Evolutionary conservation across 2,888 invertebrate species (phyloP).

Genomic region (Hypomecis atomaria): DNA sequence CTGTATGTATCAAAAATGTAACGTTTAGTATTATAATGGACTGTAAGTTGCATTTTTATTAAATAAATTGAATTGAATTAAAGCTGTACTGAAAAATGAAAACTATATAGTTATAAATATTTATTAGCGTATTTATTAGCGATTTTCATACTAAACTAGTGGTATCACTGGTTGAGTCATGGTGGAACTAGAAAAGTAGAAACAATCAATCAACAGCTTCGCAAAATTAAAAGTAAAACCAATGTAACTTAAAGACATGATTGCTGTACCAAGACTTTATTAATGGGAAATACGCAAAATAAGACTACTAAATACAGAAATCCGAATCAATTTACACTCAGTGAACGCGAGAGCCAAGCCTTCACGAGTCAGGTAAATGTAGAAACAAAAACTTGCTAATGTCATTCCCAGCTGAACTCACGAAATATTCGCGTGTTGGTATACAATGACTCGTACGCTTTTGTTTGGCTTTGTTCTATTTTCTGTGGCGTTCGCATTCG

Average conservation of each 20-base stretch:
- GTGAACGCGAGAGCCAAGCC: slow-evolving; percentile 71
- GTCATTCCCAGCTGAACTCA: slow-evolving; percentile 83
- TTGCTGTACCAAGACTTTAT: slow-evolving; percentile 43
- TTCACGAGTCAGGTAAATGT: slow-evolving; percentile 79
- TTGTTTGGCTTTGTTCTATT: slow-evolving; percentile 56
- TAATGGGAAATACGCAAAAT: slow-evolving; percentile 81
- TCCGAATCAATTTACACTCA: slow-evolving; percentile 59
- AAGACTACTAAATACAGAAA: slow-evolving; percentile 63
- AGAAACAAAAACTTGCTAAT: slow-evolving; percentile 80
- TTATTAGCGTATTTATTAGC: too few relatives aligned
- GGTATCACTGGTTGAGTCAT: slow-evolving; percentile 57
- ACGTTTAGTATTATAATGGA: too few relatives aligned
- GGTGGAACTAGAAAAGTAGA: slow-evolving; percentile 53
- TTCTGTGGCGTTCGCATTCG: slow-evolving; percentile 46
- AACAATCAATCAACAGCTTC: slow-evolving; percentile 47
- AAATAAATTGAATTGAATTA: too few relatives aligned
- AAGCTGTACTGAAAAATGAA: too few relatives aligned
- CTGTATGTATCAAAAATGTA: too few relatives aligned
- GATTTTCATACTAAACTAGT: too few relatives aligned
- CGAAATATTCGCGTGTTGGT: slow-evolving; percentile 70
- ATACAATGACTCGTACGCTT: slow-evolving; percentile 54
- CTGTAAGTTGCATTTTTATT: too few relatives aligned
- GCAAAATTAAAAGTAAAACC: slow-evolving; percentile 44
- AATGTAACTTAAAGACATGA: slow-evolving; percentile 27
- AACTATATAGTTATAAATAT: too few relatives aligned